Base-by-base conservation (phyloP, 2,113 vertebrate genomes). In the Psittacus erithacus region DNA sequence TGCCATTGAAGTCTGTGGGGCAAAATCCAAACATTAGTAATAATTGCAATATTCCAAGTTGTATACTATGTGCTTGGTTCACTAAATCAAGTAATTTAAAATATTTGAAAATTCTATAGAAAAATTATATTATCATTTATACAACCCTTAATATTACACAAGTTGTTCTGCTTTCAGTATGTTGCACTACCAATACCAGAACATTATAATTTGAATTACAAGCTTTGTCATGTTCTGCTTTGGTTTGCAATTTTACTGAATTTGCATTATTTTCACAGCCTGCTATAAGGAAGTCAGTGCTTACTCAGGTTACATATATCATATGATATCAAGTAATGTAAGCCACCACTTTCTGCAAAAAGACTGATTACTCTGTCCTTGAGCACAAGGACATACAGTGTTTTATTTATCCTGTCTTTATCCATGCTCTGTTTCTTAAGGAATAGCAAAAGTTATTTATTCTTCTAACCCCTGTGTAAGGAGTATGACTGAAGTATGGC, bases 341-440 rank as follows among this genome's bases (percentile, higher is more conserved):
- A 92, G 41, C 13, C 44, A 73, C 47, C 50, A 17, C 44, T 73
- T 92, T 25, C 74, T 82, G 44, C 13, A 41, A 55, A 85, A 87
- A 77, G 49, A 95, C 65, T 68, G 49, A 91, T 73, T 29, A 46
- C 70, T 76, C 93, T 92, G 52, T 87, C 74, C 57, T 95, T 87
- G 86, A 92, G 65, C 76, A 69, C 33, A 87, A 91, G 84, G 78
- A 47, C 47, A 55, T 80, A 24, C 4, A 24, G 20, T 52, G 14
- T 74, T 93, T 79, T 35, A 79, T 69, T 92, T 82, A 69, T 35
- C 68, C 75, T 67, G 17, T 64, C 69, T 94, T 62, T 81, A 75
- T 67, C 38, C 73, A 60, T 1, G 0, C 11, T 73, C 52, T 81
- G 9, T 62, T 87, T 88, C 84, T 85, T 39, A 43, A 64, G 13